Evolutionary conservation across 1,140 invertebrate species (phyloP).

Genomic region (Brachionus rubens): DNA sequence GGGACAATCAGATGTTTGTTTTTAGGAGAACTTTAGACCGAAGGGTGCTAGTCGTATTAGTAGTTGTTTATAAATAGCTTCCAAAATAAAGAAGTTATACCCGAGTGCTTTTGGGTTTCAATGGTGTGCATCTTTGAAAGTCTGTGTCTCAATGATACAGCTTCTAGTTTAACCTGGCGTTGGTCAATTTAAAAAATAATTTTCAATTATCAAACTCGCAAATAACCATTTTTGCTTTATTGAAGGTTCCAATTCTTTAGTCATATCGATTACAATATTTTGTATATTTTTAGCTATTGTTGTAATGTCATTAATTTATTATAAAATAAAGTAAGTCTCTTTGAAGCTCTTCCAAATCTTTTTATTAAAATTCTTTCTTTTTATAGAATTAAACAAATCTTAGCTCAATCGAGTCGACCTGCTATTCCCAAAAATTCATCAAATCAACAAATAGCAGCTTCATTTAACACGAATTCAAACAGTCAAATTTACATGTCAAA

Average conservation of each 20-base stretch:
- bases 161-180: too few species aligned
- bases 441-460: neutral
- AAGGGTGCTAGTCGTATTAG: too few species aligned
- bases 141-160: too few species aligned
- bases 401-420: neutral
- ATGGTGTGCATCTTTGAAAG: too few species aligned
- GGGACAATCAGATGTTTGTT: too few species aligned
- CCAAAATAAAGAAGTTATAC: too few species aligned
- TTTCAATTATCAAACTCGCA: too few species aligned
- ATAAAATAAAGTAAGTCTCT: slow-evolving; percentile 24
- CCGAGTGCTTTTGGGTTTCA: too few species aligned
- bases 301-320: slow-evolving; percentile 42
- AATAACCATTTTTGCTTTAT: neutral
- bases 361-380: neutral
- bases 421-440: neutral
- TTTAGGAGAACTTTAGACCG: too few species aligned
- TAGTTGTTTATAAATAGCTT: too few species aligned
- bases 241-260: neutral
- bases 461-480: slow-evolving; percentile 18
- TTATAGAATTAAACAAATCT: slow-evolving; percentile 34
- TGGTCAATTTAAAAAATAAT: too few species aligned
- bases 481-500: slow-evolving; percentile 18
- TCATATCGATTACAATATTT: slow-evolving; percentile 29
- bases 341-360: neutral
- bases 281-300: slow-evolving; percentile 39